These are phyloP conservation scores for Cephalopterus ornatus DNA, from an alignment of 2,113 vertebrate species.

Conservation along the genomic window DNA sequence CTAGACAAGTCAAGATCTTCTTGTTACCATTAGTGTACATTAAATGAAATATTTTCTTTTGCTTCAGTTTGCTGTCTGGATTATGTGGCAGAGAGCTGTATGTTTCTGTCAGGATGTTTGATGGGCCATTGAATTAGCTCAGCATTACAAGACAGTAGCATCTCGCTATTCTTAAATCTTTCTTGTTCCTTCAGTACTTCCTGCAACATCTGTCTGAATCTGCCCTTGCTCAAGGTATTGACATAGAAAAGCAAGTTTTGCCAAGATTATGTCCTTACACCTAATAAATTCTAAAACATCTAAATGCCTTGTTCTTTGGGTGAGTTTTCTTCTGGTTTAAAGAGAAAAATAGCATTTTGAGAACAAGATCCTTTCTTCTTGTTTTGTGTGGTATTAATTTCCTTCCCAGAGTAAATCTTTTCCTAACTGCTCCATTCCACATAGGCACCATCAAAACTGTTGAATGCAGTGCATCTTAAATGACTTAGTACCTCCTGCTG, in stretches of 20 bases:
- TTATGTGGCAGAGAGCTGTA: neutral
- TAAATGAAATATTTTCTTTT: neutral
- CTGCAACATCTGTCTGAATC: neutral
- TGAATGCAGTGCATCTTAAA: neutral
- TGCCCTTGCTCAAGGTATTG: conserved; percentile 6
- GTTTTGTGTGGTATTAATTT: neutral
- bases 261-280: conserved; percentile 17
- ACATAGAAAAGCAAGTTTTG: conserved; percentile 18
- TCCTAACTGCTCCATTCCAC: neutral
- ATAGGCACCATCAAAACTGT: neutral
- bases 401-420: neutral
- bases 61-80: neutral
- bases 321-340: neutral
- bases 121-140: neutral
- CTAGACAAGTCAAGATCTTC: neutral
- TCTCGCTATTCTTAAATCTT: neutral
- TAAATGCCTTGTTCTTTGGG: neutral
- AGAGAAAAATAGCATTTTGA: neutral
- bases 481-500: neutral
- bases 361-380: neutral
- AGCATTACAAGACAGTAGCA: neutral
- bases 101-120: neutral
- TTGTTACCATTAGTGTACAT: neutral
- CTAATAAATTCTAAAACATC: conserved; percentile 10
- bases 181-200: neutral